Conservation (phyloP, 37 sponge, comb jelly and placozoan species). For the Cliona cf. orientalis region DNA sequence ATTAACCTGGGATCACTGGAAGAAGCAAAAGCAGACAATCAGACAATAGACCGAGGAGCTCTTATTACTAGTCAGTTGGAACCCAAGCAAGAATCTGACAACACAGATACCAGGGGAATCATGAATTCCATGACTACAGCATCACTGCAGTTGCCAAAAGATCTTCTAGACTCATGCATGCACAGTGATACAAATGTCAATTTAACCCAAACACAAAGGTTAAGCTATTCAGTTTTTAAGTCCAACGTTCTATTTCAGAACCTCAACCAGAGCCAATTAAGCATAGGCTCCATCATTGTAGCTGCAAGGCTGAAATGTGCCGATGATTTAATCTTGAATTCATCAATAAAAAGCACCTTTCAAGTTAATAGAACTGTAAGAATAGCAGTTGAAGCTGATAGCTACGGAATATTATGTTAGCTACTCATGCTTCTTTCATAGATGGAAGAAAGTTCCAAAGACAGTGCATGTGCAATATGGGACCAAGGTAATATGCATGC, state of each 20-base stretch:
- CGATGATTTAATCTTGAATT: neutral
- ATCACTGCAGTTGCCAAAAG: neutral
- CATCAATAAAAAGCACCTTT: neutral
- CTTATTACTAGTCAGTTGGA: too few species aligned
- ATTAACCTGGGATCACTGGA: conserved; percentile 41
- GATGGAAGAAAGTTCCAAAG: neutral
- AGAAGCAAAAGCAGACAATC: neutral
- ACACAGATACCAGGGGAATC: too few species aligned
- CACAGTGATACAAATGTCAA: too few species aligned
- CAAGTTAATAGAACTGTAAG: neutral
- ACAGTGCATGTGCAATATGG: conserved; percentile 3
- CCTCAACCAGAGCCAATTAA: neutral
- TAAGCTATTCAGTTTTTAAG: conserved; percentile 26
- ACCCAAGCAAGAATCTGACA: too few species aligned
- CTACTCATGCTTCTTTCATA: too few species aligned
- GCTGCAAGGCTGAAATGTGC: conserved; percentile 11
- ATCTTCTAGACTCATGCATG: neutral
- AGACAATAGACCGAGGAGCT: too few species aligned
- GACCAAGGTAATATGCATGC: neutral
- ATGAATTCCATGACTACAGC: neutral
- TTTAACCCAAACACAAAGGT: neutral
- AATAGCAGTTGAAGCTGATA: neutral
- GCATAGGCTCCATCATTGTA: conserved; percentile 20
- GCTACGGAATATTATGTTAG: neutral
- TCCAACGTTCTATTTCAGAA: conserved; percentile 26